phyloP scores from a whole-genome alignment of 2,113 vertebrate genomes.

The Sarotherodon lohbergeri region DNA sequence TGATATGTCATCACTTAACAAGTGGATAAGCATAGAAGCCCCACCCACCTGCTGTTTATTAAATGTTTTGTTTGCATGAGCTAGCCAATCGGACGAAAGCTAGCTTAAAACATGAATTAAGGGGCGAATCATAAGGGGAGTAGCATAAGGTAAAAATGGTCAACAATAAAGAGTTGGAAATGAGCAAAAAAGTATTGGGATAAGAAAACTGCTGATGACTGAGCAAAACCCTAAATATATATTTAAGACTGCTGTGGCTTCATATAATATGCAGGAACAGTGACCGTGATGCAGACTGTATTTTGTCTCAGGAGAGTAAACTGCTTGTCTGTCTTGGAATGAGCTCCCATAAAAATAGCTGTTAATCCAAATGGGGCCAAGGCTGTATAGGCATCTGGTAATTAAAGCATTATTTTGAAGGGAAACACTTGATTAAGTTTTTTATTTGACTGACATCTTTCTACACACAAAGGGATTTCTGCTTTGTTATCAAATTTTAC shows the following conservation, averaged over 20 bases:
- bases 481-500: not conserved
- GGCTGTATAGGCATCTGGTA: not conserved
- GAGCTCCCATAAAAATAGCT: not conserved
- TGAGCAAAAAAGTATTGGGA: not conserved
- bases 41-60: not conserved
- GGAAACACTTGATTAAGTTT: not conserved
- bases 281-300: not conserved
- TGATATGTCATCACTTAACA: not conserved
- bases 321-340: not conserved
- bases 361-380: not conserved
- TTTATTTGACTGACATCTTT: not conserved
- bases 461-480: not conserved
- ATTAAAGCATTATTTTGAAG: not conserved
- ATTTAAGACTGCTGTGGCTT: not conserved
- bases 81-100: not conserved
- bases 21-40: not conserved
- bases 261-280: not conserved
- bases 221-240: not conserved
- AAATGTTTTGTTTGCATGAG: not conserved
- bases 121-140: accelerated
- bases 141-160: not conserved
- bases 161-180: not conserved
- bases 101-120: not conserved
- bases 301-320: not conserved
- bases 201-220: not conserved